Evolutionary conservation across 2,888 invertebrate species (phyloP).

Genomic region (Ornithoptera alexandrae): DNA sequence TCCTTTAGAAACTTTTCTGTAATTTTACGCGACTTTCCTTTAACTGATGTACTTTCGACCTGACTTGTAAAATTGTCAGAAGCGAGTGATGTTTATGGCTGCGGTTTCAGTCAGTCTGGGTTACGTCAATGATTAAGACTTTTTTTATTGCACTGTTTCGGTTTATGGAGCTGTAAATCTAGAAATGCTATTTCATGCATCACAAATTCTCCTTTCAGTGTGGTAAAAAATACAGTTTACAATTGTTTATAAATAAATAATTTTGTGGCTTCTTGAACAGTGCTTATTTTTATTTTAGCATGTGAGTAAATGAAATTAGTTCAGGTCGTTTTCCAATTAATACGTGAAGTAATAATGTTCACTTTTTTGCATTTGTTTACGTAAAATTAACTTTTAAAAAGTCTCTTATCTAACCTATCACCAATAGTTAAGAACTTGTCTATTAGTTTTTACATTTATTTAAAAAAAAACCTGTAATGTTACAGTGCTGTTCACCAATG

Average conservation of each 20-base stretch:
- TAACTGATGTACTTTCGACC: conserved; percentile 6
- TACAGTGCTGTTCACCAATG: conserved; percentile 70
- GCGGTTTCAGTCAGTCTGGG: conserved; percentile 8
- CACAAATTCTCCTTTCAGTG: conserved; percentile 14
- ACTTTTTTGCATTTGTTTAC: no score
- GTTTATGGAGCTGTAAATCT: conserved; percentile 28
- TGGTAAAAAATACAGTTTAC: not conserved
- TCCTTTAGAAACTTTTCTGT: no score
- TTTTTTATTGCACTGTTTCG: conserved; percentile 26
- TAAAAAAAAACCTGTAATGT: conserved; percentile 12
- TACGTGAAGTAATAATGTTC: no score
- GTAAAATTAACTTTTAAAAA: no score
- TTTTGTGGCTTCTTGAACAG: not conserved
- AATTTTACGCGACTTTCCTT: not conserved
- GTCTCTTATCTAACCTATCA: no score
- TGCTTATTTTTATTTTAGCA: not conserved
- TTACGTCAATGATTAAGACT: conserved; percentile 24
- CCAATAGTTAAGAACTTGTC: no score
- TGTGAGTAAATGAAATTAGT: no score
- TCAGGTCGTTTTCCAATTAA: no score
- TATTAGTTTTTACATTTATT: no score
- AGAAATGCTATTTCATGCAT: conserved; percentile 27
- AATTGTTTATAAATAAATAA: not conserved
- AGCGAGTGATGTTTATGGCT: conserved; percentile 12
- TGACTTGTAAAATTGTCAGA: conserved; percentile 8